These are phyloP conservation scores for Sarcophaga caerulescens DNA, from an alignment of 2,888 invertebrate species.

Conservation along the genomic window DNA sequence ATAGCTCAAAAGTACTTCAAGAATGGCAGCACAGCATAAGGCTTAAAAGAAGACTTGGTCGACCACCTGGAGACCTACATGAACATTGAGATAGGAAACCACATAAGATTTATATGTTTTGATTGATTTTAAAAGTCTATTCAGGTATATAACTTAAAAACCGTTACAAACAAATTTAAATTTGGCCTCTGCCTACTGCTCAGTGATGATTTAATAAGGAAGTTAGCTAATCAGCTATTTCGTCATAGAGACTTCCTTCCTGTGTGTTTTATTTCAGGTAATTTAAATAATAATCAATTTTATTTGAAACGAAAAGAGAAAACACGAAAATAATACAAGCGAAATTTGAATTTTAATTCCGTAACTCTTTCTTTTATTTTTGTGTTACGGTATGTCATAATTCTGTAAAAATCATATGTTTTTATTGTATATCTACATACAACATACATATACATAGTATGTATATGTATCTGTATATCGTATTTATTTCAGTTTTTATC, in stretches of 20 bases:
- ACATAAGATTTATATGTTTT: too few species aligned
- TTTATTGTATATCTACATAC: not conserved
- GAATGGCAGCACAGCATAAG: too few species aligned
- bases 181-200: not conserved
- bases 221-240: constrained; percentile 1
- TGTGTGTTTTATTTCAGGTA: too few species aligned
- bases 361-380: not conserved
- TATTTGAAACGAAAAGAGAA: not conserved
- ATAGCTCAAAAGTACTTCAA: too few species aligned
- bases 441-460: too few species aligned
- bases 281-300: not conserved
- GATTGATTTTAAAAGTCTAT: too few species aligned
- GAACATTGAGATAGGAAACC: too few species aligned
- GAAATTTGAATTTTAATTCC: too few species aligned
- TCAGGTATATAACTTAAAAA: too few species aligned
- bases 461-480: not conserved
- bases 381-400: not conserved
- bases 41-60: too few species aligned
- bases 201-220: not conserved
- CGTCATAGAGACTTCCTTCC: not conserved
- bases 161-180: not conserved
- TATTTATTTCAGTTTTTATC: not conserved
- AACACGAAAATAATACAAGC: too few species aligned
- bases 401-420: not conserved
- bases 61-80: too few species aligned